phyloP scores from a whole-genome alignment of 2,888 invertebrate genomes.

The Hymenopus coronatus region DNA sequence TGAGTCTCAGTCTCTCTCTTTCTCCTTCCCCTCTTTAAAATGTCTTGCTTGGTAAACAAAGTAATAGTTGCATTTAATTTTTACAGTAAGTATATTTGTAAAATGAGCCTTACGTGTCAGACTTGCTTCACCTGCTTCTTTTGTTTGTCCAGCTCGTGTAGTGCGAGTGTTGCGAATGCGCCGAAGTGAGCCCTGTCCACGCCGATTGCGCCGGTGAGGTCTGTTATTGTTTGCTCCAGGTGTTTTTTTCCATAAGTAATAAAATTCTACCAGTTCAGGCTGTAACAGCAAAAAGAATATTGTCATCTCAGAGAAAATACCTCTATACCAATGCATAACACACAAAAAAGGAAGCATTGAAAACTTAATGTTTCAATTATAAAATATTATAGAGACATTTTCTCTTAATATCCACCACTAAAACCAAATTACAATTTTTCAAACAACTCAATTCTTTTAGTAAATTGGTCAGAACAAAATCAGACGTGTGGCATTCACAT shows the following conservation, averaged over 20 bases:
- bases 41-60: too few species aligned
- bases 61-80: too few species aligned
- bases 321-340: not conserved
- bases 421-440: too few species aligned
- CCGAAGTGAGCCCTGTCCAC: slow-evolving; percentile 81
- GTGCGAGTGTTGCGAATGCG: slow-evolving; percentile 85
- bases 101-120: not conserved
- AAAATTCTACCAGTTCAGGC: slow-evolving; percentile 96
- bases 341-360: not conserved
- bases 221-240: slow-evolving; percentile 96
- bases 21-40: too few species aligned
- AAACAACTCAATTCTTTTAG: too few species aligned
- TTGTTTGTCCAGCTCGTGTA: slow-evolving; percentile 64
- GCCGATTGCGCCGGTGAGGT: slow-evolving; percentile 81
- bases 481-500: too few species aligned
- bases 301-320: not conserved
- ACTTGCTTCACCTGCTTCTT: slow-evolving; percentile 35
- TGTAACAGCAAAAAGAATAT: slow-evolving; percentile 42
- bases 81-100: not conserved
- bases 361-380: too few species aligned
- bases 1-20: too few species aligned
- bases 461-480: too few species aligned
- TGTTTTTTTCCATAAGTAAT: slow-evolving; percentile 98
- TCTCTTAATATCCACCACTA: too few species aligned
- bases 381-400: too few species aligned